A percentile compares a stretch with the other conserved stretches of the same genome.
phyloP scores from a whole-genome alignment of 2,888 invertebrate species.

The Cinara cedri region DNA sequence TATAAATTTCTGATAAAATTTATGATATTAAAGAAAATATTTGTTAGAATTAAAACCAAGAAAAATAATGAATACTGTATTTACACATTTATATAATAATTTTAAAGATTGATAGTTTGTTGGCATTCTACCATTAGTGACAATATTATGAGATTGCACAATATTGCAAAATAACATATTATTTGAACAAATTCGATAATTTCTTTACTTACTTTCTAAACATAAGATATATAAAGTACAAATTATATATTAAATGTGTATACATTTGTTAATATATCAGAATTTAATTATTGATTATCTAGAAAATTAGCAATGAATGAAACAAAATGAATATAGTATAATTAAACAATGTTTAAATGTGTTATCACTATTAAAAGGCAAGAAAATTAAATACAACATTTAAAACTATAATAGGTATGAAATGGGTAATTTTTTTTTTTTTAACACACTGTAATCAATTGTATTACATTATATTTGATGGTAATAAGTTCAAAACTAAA shows the following conservation, averaged over 20 bases:
- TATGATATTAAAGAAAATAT: no score
- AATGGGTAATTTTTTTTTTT: no score
- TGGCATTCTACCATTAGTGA: slow-evolving; percentile 21
- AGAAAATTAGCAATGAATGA: no score
- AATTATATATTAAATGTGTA: not conserved
- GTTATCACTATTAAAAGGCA: no score
- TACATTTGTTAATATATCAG: not conserved
- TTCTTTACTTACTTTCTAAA: not conserved
- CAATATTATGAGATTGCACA: slow-evolving; percentile 6
- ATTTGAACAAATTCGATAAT: not conserved
- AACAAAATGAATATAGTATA: no score
- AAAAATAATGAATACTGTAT: not conserved
- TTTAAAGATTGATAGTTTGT: not conserved
- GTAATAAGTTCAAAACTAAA: no score
- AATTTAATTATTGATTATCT: not conserved
- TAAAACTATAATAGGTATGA: no score
- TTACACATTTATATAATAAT: not conserved
- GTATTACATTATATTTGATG: no score
- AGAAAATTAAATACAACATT: no score
- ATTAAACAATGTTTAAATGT: no score
- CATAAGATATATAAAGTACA: not conserved
- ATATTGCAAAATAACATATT: slow-evolving; percentile 16
- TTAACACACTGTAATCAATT: no score
- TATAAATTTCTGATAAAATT: no score
- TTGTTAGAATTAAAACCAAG: not conserved